phyloP scores from a whole-genome alignment of 1,140 invertebrate genomes.

The Bathynomus jamesi region DNA sequence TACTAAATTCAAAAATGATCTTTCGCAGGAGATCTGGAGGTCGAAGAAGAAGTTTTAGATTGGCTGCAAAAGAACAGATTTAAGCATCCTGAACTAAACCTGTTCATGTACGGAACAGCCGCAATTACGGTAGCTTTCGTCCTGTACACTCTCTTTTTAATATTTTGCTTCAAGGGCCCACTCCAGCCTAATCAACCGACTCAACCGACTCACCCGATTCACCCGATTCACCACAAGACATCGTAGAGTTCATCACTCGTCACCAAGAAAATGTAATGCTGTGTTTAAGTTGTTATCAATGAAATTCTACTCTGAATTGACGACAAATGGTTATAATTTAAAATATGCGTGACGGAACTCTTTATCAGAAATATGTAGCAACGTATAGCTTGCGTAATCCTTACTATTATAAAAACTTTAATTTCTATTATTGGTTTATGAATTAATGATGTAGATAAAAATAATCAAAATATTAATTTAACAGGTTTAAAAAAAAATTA shows the following conservation, averaged over 20 bases:
- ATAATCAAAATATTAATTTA: too few relatives aligned
- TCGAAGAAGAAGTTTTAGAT: slow-evolving; percentile 79
- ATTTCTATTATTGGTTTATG: too few relatives aligned
- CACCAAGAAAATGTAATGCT: neutral
- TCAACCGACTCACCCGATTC: neutral
- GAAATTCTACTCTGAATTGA: too few relatives aligned
- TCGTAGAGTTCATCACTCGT: neutral
- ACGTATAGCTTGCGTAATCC: too few relatives aligned
- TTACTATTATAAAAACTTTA: too few relatives aligned
- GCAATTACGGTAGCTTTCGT: slow-evolving; percentile 76
- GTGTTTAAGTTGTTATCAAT: neutral
- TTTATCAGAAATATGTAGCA: too few relatives aligned
- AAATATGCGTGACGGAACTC: too few relatives aligned
- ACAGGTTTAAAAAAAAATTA: too few relatives aligned
- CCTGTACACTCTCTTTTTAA: slow-evolving; percentile 78
- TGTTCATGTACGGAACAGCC: slow-evolving; percentile 88
- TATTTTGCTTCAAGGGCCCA: slow-evolving; percentile 77
- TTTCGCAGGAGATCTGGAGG: slow-evolving; percentile 64
- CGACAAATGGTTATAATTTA: too few relatives aligned
- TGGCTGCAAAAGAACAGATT: slow-evolving; percentile 90
- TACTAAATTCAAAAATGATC: too few relatives aligned
- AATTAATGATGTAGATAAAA: too few relatives aligned
- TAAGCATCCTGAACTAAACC: slow-evolving; percentile 81
- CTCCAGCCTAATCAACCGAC: slow-evolving; percentile 21
- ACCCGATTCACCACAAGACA: neutral